Evolutionary conservation across 2,797 vertebrate genomes (phyloP), one percentile per base, ranked within the genome.

Genomic region (Dryobates pubescens): DNA sequence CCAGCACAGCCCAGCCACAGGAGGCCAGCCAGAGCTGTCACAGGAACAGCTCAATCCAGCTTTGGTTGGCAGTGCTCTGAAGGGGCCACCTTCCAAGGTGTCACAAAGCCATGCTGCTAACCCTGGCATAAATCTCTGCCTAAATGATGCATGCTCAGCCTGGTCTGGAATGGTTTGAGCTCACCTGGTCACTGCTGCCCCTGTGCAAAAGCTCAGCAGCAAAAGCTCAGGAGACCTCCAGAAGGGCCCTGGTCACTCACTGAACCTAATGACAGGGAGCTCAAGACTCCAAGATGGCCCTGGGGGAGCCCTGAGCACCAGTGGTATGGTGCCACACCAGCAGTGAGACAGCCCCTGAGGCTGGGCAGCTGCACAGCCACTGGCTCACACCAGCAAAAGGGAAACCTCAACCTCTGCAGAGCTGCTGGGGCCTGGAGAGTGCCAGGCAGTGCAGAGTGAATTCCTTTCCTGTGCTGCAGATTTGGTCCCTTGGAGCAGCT

Each of bases 91-190:
- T 51, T 82, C 69, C 49, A 71, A 85, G 49, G 11, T 12, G 43
- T 23, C 17, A 27, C 13, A 36, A 69, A 83, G 58, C 5, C 17
- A 4, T 6, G 53, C 29, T 16, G 3, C 22, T 20, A 67, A 26
- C 27, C 45, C 14, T 6, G 58, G 41, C 30, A 17, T 5, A 61
- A 58, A 27, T 27, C 32, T 61, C 57, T 1, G 5, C 49, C 56
- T 45, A 38, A 53, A 47, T 0, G 3, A 43, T 34, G 34, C 26
- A 4, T 1, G 3, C 32, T 6, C 0, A 0, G 16, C 8, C 45
- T 36, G 58, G 34, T 24, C 49, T 24, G 74, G 64, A 68, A 32
- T 88, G 29, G 11, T 17, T 14, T 19, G 80, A 88, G 59, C 51
- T 82, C 69, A n/a, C 19, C 17, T 32, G 8, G 15, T 5, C 45